These are phyloP conservation scores for Brachyptera putata DNA, from an alignment of 2,888 invertebrate species.

Conservation along the genomic window DNA sequence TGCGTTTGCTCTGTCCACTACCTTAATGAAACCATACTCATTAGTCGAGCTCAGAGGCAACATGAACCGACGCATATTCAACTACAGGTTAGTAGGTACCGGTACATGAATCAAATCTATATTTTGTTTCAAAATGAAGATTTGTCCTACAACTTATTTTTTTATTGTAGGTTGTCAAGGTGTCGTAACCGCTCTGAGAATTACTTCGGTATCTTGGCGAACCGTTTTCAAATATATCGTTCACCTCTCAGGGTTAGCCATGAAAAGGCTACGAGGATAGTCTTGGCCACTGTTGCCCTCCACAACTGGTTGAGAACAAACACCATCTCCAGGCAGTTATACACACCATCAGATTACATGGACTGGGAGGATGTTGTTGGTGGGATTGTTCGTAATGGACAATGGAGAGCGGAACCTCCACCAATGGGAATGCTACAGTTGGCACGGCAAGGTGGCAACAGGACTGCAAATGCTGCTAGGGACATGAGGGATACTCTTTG, in stretches of 20 bases:
- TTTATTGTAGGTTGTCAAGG: neutral
- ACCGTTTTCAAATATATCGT: conserved; percentile 9
- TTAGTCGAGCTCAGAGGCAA: neutral
- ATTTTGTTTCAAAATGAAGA: too few species aligned
- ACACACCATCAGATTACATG: neutral
- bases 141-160: too few species aligned
- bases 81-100: conserved; percentile 15
- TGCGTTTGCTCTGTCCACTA: conserved; percentile 1
- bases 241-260: neutral
- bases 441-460: conserved; percentile 15
- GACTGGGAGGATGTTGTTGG: conserved; percentile 8
- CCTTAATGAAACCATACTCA: neutral
- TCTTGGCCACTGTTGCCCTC: neutral
- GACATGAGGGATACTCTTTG: neutral
- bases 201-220: conserved; percentile 4
- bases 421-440: neutral
- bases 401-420: neutral
- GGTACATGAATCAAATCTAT: neutral
- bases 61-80: conserved; percentile 8
- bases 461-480: neutral
- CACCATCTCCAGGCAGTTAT: neutral
- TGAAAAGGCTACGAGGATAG: neutral
- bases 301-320: conserved; percentile 13
- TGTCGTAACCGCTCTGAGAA: conserved; percentile 8
- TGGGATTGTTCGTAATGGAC: neutral